Base-by-base conservation (phyloP, 35 echinoderm and acorn worm species). In the Heliocidaris erythrogramma region DNA sequence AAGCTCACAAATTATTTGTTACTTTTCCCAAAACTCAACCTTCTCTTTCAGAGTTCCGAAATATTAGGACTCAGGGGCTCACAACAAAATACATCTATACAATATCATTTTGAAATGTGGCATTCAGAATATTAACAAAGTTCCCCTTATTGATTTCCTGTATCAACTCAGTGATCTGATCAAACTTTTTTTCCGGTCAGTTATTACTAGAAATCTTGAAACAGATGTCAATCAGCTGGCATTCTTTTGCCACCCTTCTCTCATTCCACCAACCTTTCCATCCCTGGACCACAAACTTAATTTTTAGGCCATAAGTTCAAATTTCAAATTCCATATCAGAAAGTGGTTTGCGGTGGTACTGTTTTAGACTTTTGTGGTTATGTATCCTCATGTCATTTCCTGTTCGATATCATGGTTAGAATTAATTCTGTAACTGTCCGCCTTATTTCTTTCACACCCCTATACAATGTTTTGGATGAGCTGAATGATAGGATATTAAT, bases 201-300 rank as follows among this genome's bases (percentile, higher is more conserved):
- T 78, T n/a, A n/a, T 78, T n/a, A n/a, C 27, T 78, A 78, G 27
- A 71, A 78, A 78, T 78, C 6, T 27, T 78, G 27, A 78, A 78
- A 78, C 65, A 78, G 65, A 78, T 78, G 65, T 78, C 65, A 78
- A 78, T 78, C 65, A 78, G 65, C 65, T 78, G 65, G 65, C 65
- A 27, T 8, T n/a, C 21, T 27, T 42, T 42, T 18, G 14, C 65
- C n/a, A n/a, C 8, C 24, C 4, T n/a, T 27, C 65, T 29, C 65
- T 78, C 65, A 78, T 78, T 78, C 27, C 27, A 21, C 21, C 27
- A n/a, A 78, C 21, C 18, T 78, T 78, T 21, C 65, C 65, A 78
- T 78, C 21, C 27, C 27, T n/a, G 4, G 27, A 78, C 65, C 65
- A 78, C 65, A 78, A 78, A 42, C 35, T 3, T 42, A 1, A 42